A percentile compares a stretch with the other conserved stretches of the same genome.
These are phyloP conservation scores for Coelopa frigida DNA, from an alignment of 1,140 invertebrate genomes.

Conservation along the genomic window DNA sequence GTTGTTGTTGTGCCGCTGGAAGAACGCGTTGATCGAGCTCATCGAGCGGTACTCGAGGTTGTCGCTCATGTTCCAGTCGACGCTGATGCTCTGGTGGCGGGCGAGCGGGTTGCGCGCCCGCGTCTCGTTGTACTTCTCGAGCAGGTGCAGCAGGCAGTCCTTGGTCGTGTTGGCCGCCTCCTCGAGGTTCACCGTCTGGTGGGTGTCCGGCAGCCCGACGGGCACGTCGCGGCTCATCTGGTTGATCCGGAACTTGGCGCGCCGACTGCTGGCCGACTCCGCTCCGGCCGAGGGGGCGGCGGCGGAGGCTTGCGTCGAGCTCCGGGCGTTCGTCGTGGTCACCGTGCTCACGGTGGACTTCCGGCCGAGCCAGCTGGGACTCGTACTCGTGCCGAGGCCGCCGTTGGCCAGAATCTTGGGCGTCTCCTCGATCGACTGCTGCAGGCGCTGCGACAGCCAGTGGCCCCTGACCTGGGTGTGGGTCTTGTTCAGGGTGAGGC, in stretches of 20 bases:
- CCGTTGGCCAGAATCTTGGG: constrained; percentile 34
- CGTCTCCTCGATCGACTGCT: constrained; percentile 41
- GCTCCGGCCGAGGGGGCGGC: constrained; percentile 19
- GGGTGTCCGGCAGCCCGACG: constrained; percentile 50
- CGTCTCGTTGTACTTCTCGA: constrained; percentile 64
- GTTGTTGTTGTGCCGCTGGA: constrained; percentile 54
- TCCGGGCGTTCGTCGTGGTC: constrained; percentile 20
- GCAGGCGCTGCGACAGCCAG: constrained; percentile 30
- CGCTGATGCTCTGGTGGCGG: constrained; percentile 41
- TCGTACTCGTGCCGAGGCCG: constrained; percentile 6
- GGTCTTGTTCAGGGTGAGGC: constrained; percentile 17
- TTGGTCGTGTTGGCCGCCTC: constrained; percentile 61
- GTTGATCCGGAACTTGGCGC: constrained; percentile 54
- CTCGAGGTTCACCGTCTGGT: constrained; percentile 50
- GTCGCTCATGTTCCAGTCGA: constrained; percentile 41
- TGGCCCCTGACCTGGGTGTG: constrained; percentile 18
- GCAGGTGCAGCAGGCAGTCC: constrained; percentile 60
- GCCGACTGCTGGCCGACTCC: constrained; percentile 37
- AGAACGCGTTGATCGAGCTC: constrained; percentile 61
- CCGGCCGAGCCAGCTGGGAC: constrained; percentile 14
- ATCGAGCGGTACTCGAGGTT: constrained; percentile 52
- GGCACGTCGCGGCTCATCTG: constrained; percentile 57
- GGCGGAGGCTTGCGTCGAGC: constrained; percentile 20
- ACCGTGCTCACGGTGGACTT: constrained; percentile 23
- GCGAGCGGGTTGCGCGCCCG: constrained; percentile 32